Evolutionary conservation across 2,888 invertebrate genomes (phyloP), one percentile per base, ranked within the genome.

Genomic region (Zaprionus lineosus): DNA sequence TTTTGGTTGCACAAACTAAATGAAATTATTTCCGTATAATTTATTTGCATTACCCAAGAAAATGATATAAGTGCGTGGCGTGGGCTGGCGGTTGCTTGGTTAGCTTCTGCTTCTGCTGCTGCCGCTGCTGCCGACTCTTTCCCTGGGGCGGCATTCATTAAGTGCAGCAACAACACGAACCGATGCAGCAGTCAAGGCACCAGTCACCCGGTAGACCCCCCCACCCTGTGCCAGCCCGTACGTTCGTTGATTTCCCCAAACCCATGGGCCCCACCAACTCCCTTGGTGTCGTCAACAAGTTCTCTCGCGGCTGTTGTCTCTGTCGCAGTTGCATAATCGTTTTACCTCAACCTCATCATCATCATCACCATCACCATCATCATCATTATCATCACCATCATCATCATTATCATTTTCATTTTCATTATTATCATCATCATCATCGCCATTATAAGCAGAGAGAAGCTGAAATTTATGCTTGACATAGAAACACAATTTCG

Each of bases 401-500:
- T 67, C 56, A 57, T 59, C 53, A 37, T 43, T 50, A 43, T 48
- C 19, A 55, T 43, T 39, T 37, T 29, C 15, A 34, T 19, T 11
- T 26, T 26, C 26, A 5, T 8, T 29, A 19, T 24, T 18, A 6
- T 21, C 19, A 51, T 19, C 28, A 34, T 39, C 29, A 40, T 39
- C 7, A 31, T 14, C 19, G 19, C n/a, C 29, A 15, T 2, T n/a
- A 5, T 1, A 18, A 11, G 8, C 16, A 36, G 47, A 53, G 31
- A 43, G 56, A 36, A 58, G 71, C 55, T 47, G 29, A 70, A 78
- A 85, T 83, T 83, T 83, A 83, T 81, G 83, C 85, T 85, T 81
- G 85, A 81, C 79, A 81, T 73, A 84, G 85, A 81, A 81, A 85
- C 79, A 83, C 85, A 83, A 79, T 78, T 79, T 84, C 48, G 46